phyloP scores from a whole-genome alignment of 2,113 vertebrate species.

The Ursus arctos region DNA sequence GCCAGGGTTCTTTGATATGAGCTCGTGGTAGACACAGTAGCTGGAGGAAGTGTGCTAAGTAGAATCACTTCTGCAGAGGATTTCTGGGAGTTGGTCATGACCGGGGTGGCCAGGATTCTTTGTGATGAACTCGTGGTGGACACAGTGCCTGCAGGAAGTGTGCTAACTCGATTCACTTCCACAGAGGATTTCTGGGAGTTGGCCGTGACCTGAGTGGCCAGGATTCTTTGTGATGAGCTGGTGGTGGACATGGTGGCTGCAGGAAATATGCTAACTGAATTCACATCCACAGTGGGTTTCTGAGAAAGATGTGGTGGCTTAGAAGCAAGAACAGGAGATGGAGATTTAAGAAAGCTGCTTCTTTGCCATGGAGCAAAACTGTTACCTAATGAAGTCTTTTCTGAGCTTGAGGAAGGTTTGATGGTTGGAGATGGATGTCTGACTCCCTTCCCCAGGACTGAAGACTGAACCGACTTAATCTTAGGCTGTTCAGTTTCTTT shows the following conservation, averaged over 20 bases:
- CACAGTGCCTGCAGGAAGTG: constrained; percentile 78
- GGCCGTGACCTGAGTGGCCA: constrained; percentile 74
- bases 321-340: constrained; percentile 88
- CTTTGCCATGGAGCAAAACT: constrained; percentile 90
- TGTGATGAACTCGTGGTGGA: not conserved
- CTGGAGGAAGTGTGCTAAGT: too few species aligned
- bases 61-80: too few species aligned
- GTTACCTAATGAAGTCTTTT: constrained; percentile 92
- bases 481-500: constrained; percentile 93
- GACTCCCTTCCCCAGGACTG: constrained; percentile 92
- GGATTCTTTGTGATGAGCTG: not conserved
- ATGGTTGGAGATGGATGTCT: constrained; percentile 94
- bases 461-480: constrained; percentile 91
- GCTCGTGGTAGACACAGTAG: too few species aligned
- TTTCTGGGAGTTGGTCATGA: constrained; percentile 87
- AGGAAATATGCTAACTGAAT: constrained; percentile 92
- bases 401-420: constrained; percentile 92
- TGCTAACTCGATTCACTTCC: constrained; percentile 91
- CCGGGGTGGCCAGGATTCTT: too few species aligned
- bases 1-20: too few species aligned
- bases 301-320: constrained; percentile 92
- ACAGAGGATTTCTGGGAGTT: constrained; percentile 93
- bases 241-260: constrained; percentile 73
- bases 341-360: constrained; percentile 92
- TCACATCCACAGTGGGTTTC: constrained; percentile 93